Conservation (phyloP, 2,888 invertebrate species). For the Ormyrus pomaceus region DNA sequence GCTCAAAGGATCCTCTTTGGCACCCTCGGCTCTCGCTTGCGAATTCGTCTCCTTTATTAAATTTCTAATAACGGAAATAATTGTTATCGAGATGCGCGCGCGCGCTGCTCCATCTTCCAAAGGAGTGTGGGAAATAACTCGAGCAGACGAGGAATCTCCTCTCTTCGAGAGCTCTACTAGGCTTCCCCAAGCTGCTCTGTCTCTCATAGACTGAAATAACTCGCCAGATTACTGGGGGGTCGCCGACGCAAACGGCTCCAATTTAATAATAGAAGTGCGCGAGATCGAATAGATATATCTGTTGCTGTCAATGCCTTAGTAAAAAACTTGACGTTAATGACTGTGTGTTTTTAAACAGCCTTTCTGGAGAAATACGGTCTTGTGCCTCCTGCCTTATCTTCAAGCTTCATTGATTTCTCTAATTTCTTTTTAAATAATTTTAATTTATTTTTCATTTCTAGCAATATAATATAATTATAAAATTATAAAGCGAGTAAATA, state of each 20-base stretch:
- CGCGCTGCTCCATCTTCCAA: not conserved
- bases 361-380: not conserved
- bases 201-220: slow-evolving; percentile 51
- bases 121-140: slow-evolving; percentile 43
- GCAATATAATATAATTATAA: too few species aligned
- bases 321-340: not conserved
- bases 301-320: not conserved
- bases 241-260: slow-evolving; percentile 18
- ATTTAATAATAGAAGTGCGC: slow-evolving; percentile 47
- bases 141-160: slow-evolving; percentile 44
- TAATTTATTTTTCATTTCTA: too few species aligned
- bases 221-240: slow-evolving; percentile 41
- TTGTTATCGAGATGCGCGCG: slow-evolving; percentile 68
- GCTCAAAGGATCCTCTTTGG: slow-evolving; percentile 47
- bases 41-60: slow-evolving; percentile 67
- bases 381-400: too few species aligned
- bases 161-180: slow-evolving; percentile 2
- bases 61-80: slow-evolving; percentile 73
- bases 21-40: slow-evolving; percentile 32
- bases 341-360: slow-evolving; percentile 1
- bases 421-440: too few species aligned
- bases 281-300: not conserved
- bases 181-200: slow-evolving; percentile 16
- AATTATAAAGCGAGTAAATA: too few species aligned
- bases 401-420: too few species aligned